A percentile compares a stretch with the other conserved stretches of the same genome.
Conservation (phyloP, 2,797 vertebrate genomes). For the Hoplostethus atlanticus region DNA sequence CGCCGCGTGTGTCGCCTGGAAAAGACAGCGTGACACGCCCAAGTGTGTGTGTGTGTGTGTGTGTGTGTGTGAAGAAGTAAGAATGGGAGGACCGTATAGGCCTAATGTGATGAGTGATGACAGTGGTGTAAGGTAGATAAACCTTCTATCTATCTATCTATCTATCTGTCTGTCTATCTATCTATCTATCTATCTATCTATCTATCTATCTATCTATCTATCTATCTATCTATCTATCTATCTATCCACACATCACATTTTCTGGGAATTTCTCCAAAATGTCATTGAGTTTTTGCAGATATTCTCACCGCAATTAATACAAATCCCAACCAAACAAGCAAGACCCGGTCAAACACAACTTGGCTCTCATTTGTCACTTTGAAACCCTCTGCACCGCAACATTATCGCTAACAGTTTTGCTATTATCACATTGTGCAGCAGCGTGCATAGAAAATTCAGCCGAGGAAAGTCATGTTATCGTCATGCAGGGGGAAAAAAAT, state of each 20-base stretch:
- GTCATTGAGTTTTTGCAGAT: background rate
- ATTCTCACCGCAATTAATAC: background rate
- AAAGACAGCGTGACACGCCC: conserved; percentile 52
- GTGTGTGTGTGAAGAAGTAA: conserved; percentile 23
- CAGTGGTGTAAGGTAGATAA: background rate
- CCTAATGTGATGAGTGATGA: conserved; percentile 3
- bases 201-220: background rate
- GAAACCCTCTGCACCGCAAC: too few relatives aligned
- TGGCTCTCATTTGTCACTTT: background rate
- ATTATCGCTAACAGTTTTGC: background rate
- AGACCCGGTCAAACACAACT: background rate
- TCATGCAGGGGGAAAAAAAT: conserved; percentile 31
- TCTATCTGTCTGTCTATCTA: background rate
- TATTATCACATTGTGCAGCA: background rate
- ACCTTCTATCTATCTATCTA: background rate
- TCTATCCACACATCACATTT: background rate
- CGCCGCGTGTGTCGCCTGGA: conserved; percentile 23
- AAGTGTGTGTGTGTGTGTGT: conserved; percentile 17
- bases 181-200: background rate
- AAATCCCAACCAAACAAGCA: background rate
- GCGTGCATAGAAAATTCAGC: background rate
- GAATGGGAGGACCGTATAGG: conserved; percentile 14
- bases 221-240: background rate
- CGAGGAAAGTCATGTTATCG: conserved; percentile 17
- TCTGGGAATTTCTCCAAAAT: background rate